A percentile compares a stretch with the other conserved stretches of the same genome.
Conservation (phyloP, 2,797 vertebrate genomes). For the Hippopotamyrus pictus region DNA sequence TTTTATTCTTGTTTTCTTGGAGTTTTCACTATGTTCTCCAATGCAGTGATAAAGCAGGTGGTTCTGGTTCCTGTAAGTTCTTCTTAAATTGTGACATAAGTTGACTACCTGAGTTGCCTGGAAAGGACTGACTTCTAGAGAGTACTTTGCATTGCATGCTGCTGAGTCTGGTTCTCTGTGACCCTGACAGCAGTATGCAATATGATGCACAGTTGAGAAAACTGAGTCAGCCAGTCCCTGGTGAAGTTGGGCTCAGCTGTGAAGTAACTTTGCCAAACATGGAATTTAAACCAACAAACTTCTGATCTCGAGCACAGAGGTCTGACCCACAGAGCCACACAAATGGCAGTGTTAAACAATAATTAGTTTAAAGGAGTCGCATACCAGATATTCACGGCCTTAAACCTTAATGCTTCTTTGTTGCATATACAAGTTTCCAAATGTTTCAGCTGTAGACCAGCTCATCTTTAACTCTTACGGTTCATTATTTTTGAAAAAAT, state of each 20-base stretch:
- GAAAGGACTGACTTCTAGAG: background rate
- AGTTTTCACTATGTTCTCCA: background rate
- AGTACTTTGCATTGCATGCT: background rate
- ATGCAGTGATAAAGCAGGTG: background rate
- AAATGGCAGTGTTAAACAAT: background rate
- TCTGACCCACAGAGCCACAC: background rate
- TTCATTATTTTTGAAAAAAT: background rate
- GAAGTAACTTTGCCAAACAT: background rate
- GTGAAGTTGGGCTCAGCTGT: background rate
- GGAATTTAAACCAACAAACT: background rate
- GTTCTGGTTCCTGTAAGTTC: background rate
- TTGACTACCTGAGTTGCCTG: background rate
- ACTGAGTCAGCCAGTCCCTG: background rate
- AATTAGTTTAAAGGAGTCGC: background rate
- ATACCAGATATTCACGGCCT: background rate
- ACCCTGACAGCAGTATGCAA: background rate
- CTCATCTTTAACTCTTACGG: background rate
- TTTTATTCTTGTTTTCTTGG: background rate
- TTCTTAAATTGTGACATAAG: background rate
- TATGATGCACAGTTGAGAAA: background rate
- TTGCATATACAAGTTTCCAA: background rate
- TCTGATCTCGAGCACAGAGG: background rate
- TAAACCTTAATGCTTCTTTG: background rate
- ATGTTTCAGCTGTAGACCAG: background rate
- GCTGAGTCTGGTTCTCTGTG: background rate